Conservation (phyloP, 2,113 vertebrate species). For the Saccopteryx leptura region DNA sequence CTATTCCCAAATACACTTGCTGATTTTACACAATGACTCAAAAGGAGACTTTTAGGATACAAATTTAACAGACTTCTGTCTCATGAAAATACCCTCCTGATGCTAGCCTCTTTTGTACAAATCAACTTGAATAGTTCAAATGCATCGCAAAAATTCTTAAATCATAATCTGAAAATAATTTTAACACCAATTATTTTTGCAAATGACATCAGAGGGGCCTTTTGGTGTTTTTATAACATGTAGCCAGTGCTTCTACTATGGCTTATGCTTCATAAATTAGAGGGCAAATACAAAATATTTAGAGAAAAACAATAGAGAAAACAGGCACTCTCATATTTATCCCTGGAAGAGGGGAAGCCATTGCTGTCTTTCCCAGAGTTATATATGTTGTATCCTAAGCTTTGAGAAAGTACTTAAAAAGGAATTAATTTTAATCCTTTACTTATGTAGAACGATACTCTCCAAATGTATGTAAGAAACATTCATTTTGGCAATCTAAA, state of each 20-base stretch:
- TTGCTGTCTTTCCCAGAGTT: neutral
- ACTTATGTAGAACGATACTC: neutral
- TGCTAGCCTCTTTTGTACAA: constrained; percentile 62
- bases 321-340: neutral
- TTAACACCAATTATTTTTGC: constrained; percentile 27
- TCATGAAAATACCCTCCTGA: constrained; percentile 62
- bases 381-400: neutral
- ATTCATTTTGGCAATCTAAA: neutral
- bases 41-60: constrained; percentile 49
- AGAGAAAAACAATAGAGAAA: constrained; percentile 38
- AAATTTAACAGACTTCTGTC: constrained; percentile 65
- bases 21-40: constrained; percentile 70
- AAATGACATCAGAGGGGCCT: neutral
- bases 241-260: neutral
- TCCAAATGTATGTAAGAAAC: constrained; percentile 43
- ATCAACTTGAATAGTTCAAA: constrained; percentile 59
- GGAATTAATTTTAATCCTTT: constrained; percentile 32
- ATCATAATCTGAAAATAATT: constrained; percentile 38
- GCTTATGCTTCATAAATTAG: constrained; percentile 32
- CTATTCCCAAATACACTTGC: constrained; percentile 58
- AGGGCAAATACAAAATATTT: constrained; percentile 32
- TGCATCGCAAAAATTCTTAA: constrained; percentile 48
- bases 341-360: neutral
- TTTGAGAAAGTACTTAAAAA: constrained; percentile 34
- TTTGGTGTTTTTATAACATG: neutral